A percentile compares a stretch with the other conserved stretches of the same genome.
Evolutionary conservation across 2,888 invertebrate genomes (phyloP).

Genomic region (Antheraea yamamai): DNA sequence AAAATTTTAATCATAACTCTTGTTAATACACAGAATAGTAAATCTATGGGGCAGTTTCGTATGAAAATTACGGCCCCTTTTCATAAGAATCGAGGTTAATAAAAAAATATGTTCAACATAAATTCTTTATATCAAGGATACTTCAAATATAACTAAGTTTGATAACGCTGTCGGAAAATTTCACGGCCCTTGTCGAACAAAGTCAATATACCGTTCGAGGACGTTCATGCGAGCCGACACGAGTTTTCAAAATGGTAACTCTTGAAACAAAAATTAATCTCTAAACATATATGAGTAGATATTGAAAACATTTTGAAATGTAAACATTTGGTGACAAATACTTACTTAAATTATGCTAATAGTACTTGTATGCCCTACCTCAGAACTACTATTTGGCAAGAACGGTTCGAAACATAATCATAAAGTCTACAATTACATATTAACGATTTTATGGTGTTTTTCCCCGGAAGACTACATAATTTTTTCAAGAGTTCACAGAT

Average conservation of each 20-base stretch:
- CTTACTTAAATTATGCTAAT: too few species aligned
- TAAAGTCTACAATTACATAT: too few species aligned
- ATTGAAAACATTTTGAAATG: background rate
- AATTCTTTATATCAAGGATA: background rate
- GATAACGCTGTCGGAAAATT: conserved; percentile 27
- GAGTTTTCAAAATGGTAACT: background rate
- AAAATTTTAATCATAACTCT: background rate
- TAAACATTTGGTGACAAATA: background rate
- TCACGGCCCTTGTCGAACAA: conserved; percentile 16
- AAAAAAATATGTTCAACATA: background rate
- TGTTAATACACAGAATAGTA: too few species aligned
- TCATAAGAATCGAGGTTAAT: background rate
- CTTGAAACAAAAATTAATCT: background rate
- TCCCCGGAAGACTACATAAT: too few species aligned
- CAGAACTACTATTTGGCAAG: too few species aligned
- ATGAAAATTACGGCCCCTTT: background rate
- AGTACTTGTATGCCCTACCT: too few species aligned
- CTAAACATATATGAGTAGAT: background rate
- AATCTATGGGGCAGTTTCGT: too few species aligned
- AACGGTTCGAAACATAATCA: too few species aligned
- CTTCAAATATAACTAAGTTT: conserved; percentile 16
- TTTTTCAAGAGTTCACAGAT: too few species aligned
- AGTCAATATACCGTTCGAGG: conserved; percentile 9
- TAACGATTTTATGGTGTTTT: too few species aligned
- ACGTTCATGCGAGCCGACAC: background rate